A percentile compares a stretch with the other conserved stretches of the same genome.
These are phyloP conservation scores for Aplysia californica DNA, from an alignment of 1,140 invertebrate species.

Conservation along the genomic window DNA sequence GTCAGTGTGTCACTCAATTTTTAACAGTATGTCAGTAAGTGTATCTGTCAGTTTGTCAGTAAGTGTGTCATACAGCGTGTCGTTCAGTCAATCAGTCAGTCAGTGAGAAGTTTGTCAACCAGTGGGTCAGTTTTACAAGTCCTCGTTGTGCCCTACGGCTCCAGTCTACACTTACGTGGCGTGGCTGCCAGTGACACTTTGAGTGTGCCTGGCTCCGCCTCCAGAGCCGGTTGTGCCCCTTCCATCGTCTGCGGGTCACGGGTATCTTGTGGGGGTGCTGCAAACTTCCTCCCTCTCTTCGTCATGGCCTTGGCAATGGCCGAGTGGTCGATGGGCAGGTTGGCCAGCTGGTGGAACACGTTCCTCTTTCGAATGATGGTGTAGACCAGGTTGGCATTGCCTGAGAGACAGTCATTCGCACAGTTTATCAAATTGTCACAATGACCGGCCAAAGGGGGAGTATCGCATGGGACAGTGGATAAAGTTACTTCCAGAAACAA, in stretches of 20 bases:
- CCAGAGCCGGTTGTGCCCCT: conserved; percentile 87
- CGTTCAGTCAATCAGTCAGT: too few relatives aligned
- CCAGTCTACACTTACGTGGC: conserved; percentile 78
- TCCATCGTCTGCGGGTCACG: conserved; percentile 76
- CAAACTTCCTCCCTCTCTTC: conserved; percentile 72
- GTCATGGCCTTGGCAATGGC: conserved; percentile 88
- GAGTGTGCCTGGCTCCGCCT: conserved; percentile 72
- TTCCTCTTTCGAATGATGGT: conserved; percentile 98
- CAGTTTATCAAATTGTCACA: too few relatives aligned
- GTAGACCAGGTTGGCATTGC: conserved; percentile 98
- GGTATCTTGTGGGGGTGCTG: conserved; percentile 42
- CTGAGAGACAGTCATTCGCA: conserved; percentile 68
- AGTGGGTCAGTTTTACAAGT: too few relatives aligned
- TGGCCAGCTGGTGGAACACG: conserved; percentile 96
- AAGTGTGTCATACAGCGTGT: too few relatives aligned
- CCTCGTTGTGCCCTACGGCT: too few relatives aligned
- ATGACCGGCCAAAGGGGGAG: too few relatives aligned
- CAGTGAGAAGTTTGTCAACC: too few relatives aligned
- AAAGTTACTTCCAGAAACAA: too few relatives aligned
- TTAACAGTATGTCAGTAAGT: too few relatives aligned
- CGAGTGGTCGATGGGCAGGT: conserved; percentile 90
- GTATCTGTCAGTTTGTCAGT: too few relatives aligned
- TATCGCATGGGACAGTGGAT: too few relatives aligned
- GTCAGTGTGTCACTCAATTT: too few relatives aligned
- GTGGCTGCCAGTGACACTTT: conserved; percentile 91